phyloP scores from a whole-genome alignment of 2,113 vertebrate species.

The Pao palembangensis region DNA sequence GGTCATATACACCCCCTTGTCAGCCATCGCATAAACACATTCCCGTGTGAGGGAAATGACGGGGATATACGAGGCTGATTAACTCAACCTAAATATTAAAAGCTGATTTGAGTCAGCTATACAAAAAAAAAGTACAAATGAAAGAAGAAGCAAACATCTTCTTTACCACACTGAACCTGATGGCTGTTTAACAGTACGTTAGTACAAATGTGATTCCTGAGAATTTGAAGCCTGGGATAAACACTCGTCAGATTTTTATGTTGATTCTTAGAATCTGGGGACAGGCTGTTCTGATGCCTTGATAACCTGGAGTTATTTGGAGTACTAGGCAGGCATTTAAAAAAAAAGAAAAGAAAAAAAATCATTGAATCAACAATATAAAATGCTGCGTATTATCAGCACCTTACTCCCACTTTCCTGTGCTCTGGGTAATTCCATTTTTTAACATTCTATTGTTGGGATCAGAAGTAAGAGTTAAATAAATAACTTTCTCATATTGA shows the following conservation, averaged over 20 bases:
- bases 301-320: conserved; percentile 53
- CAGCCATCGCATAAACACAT: conserved; percentile 36
- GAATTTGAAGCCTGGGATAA: conserved; percentile 39
- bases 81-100: conserved; percentile 23
- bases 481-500: background rate
- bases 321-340: conserved; percentile 52
- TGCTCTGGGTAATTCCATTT: conserved; percentile 12
- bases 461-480: conserved; percentile 15
- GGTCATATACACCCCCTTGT: conserved; percentile 62
- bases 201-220: conserved; percentile 40
- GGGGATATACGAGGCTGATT: conserved; percentile 12
- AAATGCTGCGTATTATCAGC: no score
- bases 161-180: no score
- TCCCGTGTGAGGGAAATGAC: conserved; percentile 49
- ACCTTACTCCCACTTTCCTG: conserved; percentile 8
- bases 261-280: conserved; percentile 34
- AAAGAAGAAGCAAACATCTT: no score
- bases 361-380: conserved; percentile 34
- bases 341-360: background rate
- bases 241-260: conserved; percentile 39
- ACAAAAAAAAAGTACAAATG: no score
- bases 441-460: conserved; percentile 1
- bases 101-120: conserved; percentile 6
- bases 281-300: conserved; percentile 53
- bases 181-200: conserved; percentile 48